These are phyloP conservation scores for Lethenteron reissneri DNA, from an alignment of 2,113 vertebrate genomes.

Conservation along the genomic window DNA sequence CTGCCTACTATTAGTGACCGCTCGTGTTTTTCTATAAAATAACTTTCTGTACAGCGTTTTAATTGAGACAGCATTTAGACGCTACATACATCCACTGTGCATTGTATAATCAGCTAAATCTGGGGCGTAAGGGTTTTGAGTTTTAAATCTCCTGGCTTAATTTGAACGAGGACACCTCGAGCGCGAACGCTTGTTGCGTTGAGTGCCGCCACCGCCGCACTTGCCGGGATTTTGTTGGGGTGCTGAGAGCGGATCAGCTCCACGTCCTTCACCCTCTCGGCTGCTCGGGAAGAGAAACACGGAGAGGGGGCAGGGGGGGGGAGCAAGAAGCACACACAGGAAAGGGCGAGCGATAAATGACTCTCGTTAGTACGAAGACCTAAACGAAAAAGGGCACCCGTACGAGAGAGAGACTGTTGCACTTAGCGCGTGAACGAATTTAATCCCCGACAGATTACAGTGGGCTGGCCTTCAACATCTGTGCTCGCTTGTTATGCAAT, in stretches of 20 bases:
- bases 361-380: neutral
- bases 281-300: neutral
- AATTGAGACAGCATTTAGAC: neutral
- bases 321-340: neutral
- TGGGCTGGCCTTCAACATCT: too few species aligned
- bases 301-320: neutral
- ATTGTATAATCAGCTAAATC: neutral
- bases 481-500: too few species aligned
- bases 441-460: too few species aligned
- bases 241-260: constrained; percentile 3
- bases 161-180: neutral
- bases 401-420: neutral
- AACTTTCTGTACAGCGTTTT: neutral
- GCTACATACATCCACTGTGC: neutral
- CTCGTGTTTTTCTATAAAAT: neutral
- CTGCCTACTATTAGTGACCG: too few species aligned
- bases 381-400: neutral
- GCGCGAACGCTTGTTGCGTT: neutral
- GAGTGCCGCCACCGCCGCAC: neutral
- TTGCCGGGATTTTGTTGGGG: constrained; percentile 3
- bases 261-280: constrained; percentile 2
- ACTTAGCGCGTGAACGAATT: neutral
- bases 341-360: neutral
- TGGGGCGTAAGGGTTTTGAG: neutral
- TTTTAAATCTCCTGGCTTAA: neutral